Percentiles rank a stretch among this genome's conserved stretches.
Evolutionary conservation across 1,140 invertebrate species (phyloP).

Genomic region (Pentalonia nigronervosa): DNA sequence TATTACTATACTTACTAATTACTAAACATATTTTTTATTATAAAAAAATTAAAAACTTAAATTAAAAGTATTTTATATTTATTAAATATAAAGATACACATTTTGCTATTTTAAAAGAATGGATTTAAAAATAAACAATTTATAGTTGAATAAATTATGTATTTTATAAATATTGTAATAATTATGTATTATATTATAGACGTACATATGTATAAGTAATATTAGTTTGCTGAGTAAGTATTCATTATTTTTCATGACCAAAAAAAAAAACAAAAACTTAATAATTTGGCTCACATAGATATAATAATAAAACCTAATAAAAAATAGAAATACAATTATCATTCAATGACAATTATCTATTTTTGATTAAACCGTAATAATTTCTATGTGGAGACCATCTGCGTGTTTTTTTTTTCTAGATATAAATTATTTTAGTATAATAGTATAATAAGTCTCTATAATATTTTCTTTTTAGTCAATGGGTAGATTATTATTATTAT

Average conservation of each 20-base stretch:
- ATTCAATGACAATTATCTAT: background rate
- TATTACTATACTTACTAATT: background rate
- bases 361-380: background rate
- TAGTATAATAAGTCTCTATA: too few species aligned
- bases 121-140: background rate
- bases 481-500: too few species aligned
- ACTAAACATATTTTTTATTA: background rate
- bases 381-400: background rate
- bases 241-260: background rate
- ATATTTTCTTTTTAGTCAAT: too few species aligned
- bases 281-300: background rate
- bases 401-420: too few species aligned
- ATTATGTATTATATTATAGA: too few species aligned
- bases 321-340: too few species aligned
- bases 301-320: background rate
- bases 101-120: background rate
- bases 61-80: background rate
- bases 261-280: background rate
- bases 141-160: background rate
- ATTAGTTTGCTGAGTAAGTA: background rate
- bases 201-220: background rate
- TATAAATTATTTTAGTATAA: too few species aligned
- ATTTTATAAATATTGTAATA: background rate
- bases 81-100: background rate
- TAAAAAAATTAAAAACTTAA: background rate